Evolutionary conservation across 2,888 invertebrate species (phyloP).

Genomic region (Amiota communis): DNA sequence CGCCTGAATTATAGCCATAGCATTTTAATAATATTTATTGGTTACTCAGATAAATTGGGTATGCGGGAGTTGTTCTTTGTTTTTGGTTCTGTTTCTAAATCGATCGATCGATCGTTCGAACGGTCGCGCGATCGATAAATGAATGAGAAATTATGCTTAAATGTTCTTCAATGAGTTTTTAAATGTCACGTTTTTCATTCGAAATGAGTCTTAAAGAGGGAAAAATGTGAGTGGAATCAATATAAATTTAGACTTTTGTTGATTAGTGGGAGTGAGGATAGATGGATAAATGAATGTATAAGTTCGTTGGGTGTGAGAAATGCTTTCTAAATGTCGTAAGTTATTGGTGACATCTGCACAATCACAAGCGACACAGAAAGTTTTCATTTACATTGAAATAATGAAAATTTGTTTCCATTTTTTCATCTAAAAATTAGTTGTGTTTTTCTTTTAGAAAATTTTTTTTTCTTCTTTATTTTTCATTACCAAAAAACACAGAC

Average conservation of each 20-base stretch:
- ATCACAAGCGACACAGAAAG: conserved; percentile 35
- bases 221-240: neutral
- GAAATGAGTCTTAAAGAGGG: no score
- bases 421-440: neutral
- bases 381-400: conserved; percentile 49
- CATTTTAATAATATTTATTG: no score
- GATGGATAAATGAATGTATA: neutral
- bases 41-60: no score
- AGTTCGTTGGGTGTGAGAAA: neutral
- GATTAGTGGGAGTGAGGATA: no score
- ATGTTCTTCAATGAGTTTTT: conserved; percentile 7
- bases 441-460: no score
- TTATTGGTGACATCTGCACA: conserved; percentile 62
- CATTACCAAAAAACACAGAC: conserved; percentile 13
- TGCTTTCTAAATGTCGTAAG: conserved; percentile 42
- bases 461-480: neutral
- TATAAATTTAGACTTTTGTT: no score
- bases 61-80: no score
- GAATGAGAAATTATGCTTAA: neutral
- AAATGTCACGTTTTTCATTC: conserved; percentile 8
- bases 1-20: no score
- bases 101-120: no score
- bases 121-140: neutral
- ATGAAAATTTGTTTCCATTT: neutral
- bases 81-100: neutral